Base-by-base conservation (phyloP, 1,140 invertebrate species). In the Drosophila nasuta region DNA sequence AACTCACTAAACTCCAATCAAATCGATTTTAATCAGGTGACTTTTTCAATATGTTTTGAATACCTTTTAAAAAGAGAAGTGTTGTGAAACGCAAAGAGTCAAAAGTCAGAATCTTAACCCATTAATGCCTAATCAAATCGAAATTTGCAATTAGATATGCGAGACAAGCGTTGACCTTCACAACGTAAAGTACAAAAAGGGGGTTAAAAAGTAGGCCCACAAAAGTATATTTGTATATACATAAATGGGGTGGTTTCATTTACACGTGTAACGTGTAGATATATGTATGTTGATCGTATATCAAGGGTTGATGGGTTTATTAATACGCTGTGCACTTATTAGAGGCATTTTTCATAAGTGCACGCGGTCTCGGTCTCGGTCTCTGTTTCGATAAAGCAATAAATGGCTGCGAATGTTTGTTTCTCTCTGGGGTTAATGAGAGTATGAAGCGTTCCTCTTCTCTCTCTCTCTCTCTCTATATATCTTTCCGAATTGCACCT, bases 121-220 rank as follows among this genome's bases (percentile, higher is more conserved):
- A 88, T 88, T 88, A 88, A 87, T 80, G 81, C 56, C 74, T 72
- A 89, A 88, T 89, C 77, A 88, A 83, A 88, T 64, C 81, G 51
- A 79, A 89, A 88, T 89, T 71, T 52, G 57, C 64, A 82, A 88
- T 88, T 89, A 75, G 80, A 81, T 83, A 83, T 80, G 85, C 83
- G 69, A 66, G 56, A 45, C 38, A 69, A 63, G 49, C 58, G 62
- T 64, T 88, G 83, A 88, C 83, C 83, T 88, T 88, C 83, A 80
- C 52, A 25, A 25, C 20, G 20, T 25, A 4, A 4, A 25, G 0
- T 54, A 1, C 10, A 7, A 10, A 33, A 30, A 35, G 13, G 75
- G 72, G 79, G 76, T 87, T 79, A 69, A 73, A 25, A 52, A 56
- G 15, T 64, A 48, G 46, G 25, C 25, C 58, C 3, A 33, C 43